These are phyloP conservation scores for Jacana jacana DNA, from an alignment of 2,113 vertebrate species.

Conservation along the genomic window DNA sequence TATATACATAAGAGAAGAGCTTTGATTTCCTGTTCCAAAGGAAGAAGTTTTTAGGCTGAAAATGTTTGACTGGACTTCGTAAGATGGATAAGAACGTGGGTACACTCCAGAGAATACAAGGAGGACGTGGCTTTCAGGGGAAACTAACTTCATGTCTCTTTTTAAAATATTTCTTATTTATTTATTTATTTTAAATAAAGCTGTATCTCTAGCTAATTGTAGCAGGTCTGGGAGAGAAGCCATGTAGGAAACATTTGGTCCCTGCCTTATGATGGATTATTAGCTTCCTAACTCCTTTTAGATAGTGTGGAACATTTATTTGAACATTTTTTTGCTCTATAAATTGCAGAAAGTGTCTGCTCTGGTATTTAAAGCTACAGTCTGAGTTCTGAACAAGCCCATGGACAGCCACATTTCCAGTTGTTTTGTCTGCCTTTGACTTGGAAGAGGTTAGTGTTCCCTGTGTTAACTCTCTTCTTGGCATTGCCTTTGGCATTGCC, in stretches of 20 bases:
- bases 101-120: neutral
- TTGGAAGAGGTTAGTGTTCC: neutral
- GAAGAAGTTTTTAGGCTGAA: neutral
- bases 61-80: neutral
- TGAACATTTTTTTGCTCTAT: neutral
- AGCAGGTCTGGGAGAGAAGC: neutral
- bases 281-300: neutral
- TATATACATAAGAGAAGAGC: neutral
- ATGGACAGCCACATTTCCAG: neutral
- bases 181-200: neutral
- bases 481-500: neutral
- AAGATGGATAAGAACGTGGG: neutral
- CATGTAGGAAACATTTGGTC: neutral
- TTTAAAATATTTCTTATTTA: too few relatives aligned
- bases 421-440: neutral
- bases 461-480: neutral
- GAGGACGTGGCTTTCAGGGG: neutral
- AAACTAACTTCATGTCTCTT: neutral
- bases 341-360: neutral
- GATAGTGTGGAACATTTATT: neutral
- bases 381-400: neutral
- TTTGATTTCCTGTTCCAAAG: neutral
- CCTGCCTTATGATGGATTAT: neutral
- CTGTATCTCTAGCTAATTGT: neutral
- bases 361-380: neutral